A percentile compares a stretch with the other conserved stretches of the same genome.
Conservation (phyloP, 2,797 vertebrate genomes). For the Pseudomugil gertrudae region DNA sequence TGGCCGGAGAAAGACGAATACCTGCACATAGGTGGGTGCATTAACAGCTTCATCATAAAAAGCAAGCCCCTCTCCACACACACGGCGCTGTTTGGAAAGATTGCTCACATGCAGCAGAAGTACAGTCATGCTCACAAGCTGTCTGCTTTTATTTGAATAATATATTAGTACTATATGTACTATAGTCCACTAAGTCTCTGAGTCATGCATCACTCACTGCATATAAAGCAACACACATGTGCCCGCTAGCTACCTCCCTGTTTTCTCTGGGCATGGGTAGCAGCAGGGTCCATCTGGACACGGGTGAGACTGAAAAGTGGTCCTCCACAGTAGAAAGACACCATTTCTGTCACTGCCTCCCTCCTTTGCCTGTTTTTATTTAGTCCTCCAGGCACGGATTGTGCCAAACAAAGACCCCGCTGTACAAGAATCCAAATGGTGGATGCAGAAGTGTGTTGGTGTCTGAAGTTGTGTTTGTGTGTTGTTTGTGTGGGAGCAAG, state of each 20-base stretch:
- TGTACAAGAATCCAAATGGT: slow-evolving; percentile 55
- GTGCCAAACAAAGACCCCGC: slow-evolving; percentile 63
- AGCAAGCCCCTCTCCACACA: slow-evolving; percentile 12
- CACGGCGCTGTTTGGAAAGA: slow-evolving; percentile 13
- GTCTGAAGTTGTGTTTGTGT: slow-evolving; percentile 32
- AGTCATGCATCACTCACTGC: slow-evolving; percentile 49
- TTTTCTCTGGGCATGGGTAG: slow-evolving; percentile 50
- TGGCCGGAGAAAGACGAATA: slow-evolving; percentile 94
- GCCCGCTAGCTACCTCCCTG: slow-evolving; percentile 21
- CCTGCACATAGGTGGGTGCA: slow-evolving; percentile 93
- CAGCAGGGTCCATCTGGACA: slow-evolving; percentile 60
- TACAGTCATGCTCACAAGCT: slow-evolving; percentile 22
- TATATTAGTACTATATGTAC: slow-evolving; percentile 33
- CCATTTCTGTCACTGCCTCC: slow-evolving; percentile 50
- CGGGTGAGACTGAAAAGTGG: slow-evolving; percentile 44
- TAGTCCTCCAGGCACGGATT: slow-evolving; percentile 68
- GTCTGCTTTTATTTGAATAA: slow-evolving; percentile 43
- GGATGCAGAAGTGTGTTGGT: slow-evolving; percentile 43
- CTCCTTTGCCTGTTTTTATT: slow-evolving; percentile 62
- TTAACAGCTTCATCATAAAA: neutral
- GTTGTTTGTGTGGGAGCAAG: slow-evolving; percentile 9
- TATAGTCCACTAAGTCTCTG: slow-evolving; percentile 43
- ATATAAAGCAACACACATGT: slow-evolving; percentile 14
- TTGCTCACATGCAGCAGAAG: slow-evolving; percentile 14
- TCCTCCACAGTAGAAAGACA: slow-evolving; percentile 56